Percentiles rank a stretch among this genome's conserved stretches.
Evolutionary conservation across 2,113 vertebrate genomes (phyloP).

Genomic region (Garra rufa): DNA sequence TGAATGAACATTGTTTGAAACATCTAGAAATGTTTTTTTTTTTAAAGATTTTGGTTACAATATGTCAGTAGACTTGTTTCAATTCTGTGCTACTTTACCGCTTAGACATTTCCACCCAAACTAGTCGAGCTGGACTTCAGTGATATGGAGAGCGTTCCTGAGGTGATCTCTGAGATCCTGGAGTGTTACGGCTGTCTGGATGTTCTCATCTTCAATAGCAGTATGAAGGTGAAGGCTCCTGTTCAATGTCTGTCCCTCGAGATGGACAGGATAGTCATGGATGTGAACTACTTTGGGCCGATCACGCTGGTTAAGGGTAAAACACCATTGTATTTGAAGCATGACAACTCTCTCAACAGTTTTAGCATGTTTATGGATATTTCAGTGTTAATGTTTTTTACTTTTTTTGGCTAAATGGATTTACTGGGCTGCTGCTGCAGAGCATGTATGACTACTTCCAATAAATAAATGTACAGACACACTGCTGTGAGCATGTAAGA

Average conservation of each 20-base stretch:
- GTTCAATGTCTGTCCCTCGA: conserved; percentile 88
- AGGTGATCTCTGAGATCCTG: conserved; percentile 84
- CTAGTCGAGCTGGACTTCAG: conserved; percentile 88
- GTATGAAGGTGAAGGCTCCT: conserved; percentile 89
- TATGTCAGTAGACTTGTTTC: background rate
- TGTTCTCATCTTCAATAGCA: conserved; percentile 90
- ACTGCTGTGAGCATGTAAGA: background rate
- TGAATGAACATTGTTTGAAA: background rate
- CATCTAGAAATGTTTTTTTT: background rate
- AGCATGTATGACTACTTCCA: no score
- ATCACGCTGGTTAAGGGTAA: conserved; percentile 92
- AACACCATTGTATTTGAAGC: background rate
- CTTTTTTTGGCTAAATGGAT: no score
- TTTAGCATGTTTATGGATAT: no score
- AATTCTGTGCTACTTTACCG: background rate
- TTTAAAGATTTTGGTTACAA: background rate
- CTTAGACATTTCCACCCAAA: conserved; percentile 90
- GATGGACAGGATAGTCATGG: conserved; percentile 91
- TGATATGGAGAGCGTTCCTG: conserved; percentile 82
- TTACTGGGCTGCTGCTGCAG: no score
- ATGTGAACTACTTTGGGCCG: conserved; percentile 95
- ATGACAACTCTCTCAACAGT: no score
- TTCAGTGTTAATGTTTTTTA: no score
- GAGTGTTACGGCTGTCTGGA: conserved; percentile 93
- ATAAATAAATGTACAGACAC: no score